Conservation (phyloP, 1,140 invertebrate species). For the Microvelia longipes region DNA sequence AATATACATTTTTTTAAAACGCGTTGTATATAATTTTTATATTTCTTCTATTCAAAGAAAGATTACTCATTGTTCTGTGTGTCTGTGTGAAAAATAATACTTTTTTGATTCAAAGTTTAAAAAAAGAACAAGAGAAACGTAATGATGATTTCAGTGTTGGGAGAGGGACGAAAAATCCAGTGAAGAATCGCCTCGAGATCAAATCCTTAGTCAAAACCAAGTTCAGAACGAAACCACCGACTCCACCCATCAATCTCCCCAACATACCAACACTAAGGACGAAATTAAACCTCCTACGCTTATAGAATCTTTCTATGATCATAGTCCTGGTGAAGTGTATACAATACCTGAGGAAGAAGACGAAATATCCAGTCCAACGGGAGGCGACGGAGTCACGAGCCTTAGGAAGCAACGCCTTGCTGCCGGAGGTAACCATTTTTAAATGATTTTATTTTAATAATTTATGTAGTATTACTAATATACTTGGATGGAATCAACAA, state of each 20-base stretch:
- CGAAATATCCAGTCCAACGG: constrained; percentile 35
- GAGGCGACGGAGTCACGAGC: constrained; percentile 34
- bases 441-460: background rate
- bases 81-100: no score
- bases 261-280: background rate
- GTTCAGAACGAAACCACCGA: background rate
- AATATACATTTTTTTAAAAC: no score
- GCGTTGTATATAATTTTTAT: no score
- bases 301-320: constrained; percentile 30
- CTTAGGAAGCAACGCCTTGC: constrained; percentile 26
- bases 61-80: no score
- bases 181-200: background rate
- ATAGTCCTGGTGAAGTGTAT: constrained; percentile 37
- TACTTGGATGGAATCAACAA: no score
- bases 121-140: background rate
- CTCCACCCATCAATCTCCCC: background rate
- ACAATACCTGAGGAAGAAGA: constrained; percentile 40
- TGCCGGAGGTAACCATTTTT: constrained; percentile 19
- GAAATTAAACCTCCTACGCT: constrained; percentile 8
- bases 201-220: background rate
- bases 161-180: constrained; percentile 9
- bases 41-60: no score
- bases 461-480: no score
- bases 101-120: no score
- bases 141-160: constrained; percentile 11